A percentile compares a stretch with the other conserved stretches of the same genome.
These are phyloP conservation scores for Tridacna gigas DNA, from an alignment of 2,888 invertebrate genomes.

Conservation along the genomic window DNA sequence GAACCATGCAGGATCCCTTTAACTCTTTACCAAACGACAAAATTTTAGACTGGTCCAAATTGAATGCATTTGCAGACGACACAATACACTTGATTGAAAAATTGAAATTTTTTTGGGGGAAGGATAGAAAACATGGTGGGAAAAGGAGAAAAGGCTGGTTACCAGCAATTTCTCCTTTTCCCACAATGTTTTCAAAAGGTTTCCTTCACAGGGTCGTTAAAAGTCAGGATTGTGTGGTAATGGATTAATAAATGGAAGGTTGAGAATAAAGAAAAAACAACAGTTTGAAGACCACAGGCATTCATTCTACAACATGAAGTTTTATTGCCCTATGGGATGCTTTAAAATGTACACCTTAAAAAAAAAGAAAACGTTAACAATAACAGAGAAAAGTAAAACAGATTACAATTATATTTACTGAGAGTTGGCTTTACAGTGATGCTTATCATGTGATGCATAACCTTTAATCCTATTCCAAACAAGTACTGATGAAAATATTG, in stretches of 20 bases:
- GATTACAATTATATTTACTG: background rate
- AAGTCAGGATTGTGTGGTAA: too few species aligned
- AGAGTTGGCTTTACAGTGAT: background rate
- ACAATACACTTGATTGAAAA: too few species aligned
- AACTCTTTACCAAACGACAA: too few species aligned
- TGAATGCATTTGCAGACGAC: too few species aligned
- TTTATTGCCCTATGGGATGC: conserved; percentile 48
- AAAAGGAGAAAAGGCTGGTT: background rate
- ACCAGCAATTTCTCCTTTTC: conserved; percentile 8
- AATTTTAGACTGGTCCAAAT: too few species aligned
- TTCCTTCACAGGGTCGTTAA: too few species aligned
- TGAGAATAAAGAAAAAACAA: background rate
- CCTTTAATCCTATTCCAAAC: too few species aligned
- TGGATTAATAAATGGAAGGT: background rate
- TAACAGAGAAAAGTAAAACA: conserved; percentile 22
- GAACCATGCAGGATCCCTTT: too few species aligned
- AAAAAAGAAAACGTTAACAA: conserved; percentile 10
- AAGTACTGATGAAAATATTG: background rate
- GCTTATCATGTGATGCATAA: too few species aligned
- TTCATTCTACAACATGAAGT: conserved; percentile 46
- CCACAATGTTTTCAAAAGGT: conserved; percentile 8
- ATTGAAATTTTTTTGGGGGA: too few species aligned
- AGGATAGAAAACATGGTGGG: background rate
- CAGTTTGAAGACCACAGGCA: background rate
- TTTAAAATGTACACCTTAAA: conserved; percentile 26